Percentiles rank a stretch among this genome's conserved stretches.
These are phyloP conservation scores for Cynocephalus volans DNA, from an alignment of 2,113 vertebrate genomes.

Conservation along the genomic window DNA sequence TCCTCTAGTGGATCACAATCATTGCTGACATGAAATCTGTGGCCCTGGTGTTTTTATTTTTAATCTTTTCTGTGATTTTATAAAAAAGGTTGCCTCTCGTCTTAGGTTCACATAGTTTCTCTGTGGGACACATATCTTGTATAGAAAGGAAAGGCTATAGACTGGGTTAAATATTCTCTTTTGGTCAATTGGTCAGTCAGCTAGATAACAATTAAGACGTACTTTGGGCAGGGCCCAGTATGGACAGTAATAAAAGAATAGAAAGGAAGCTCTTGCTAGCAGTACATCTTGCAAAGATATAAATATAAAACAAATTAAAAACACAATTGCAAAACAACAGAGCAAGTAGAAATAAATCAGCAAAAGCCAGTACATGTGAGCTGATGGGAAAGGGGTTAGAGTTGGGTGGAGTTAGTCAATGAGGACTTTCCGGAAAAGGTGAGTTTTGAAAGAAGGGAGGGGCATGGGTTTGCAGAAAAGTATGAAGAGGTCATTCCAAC, in stretches of 20 bases:
- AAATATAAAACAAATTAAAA: conserved; percentile 24
- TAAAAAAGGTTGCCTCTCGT: conserved; percentile 11
- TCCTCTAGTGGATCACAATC: background rate
- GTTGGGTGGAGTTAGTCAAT: conserved; percentile 52
- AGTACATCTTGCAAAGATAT: conserved; percentile 19
- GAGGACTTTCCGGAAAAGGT: conserved; percentile 60
- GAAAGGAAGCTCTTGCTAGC: background rate
- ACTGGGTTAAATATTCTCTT: conserved; percentile 12
- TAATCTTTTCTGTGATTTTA: conserved; percentile 38
- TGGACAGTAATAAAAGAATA: conserved; percentile 12
- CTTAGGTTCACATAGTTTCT: conserved; percentile 21
- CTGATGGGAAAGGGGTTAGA: background rate
- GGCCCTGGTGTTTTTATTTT: background rate
- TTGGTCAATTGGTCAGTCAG: background rate
- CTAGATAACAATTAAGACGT: conserved; percentile 12
- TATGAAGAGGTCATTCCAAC: conserved; percentile 38
- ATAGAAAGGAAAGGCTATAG: conserved; percentile 43
- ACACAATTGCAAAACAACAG: conserved; percentile 9
- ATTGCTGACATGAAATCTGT: conserved; percentile 1
- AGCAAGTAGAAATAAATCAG: conserved; percentile 46
- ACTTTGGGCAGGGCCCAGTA: background rate
- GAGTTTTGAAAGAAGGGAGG: conserved; percentile 62
- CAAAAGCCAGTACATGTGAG: conserved; percentile 30
- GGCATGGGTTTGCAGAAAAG: background rate
- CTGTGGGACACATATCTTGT: background rate